These are phyloP conservation scores for Martes flavigula DNA, from an alignment of 2,797 vertebrate species.

Conservation along the genomic window DNA sequence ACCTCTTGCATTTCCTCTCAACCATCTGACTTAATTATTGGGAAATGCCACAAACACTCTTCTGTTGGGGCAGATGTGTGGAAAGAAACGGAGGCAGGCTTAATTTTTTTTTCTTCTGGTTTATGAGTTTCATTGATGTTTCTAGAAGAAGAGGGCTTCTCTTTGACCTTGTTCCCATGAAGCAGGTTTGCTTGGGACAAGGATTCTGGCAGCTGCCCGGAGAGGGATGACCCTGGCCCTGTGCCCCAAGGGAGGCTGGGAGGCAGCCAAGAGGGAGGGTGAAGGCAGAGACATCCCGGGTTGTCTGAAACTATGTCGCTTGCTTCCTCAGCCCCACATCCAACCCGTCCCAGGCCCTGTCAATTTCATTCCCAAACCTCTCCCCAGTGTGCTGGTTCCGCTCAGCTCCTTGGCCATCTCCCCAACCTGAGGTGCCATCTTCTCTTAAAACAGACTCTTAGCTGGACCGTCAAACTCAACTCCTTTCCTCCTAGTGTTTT, in stretches of 20 bases:
- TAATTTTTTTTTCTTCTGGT: conserved; percentile 40
- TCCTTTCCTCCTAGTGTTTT: too few relatives aligned
- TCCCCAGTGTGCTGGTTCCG: background rate
- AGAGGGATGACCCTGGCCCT: background rate
- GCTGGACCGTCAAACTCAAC: too few relatives aligned
- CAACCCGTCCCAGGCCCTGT: background rate
- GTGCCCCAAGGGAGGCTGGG: background rate
- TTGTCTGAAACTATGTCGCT: background rate
- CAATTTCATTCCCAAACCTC: background rate
- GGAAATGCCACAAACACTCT: background rate
- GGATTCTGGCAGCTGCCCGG: background rate
- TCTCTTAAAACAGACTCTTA: background rate
- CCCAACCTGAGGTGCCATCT: background rate
- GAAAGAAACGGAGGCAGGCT: background rate
- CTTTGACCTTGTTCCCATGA: too few relatives aligned
- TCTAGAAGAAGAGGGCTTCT: too few relatives aligned
- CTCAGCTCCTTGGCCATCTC: too few relatives aligned
- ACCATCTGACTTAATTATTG: background rate
- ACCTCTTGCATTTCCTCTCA: background rate
- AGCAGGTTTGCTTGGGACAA: too few relatives aligned
- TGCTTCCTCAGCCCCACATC: background rate
- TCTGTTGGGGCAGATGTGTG: background rate
- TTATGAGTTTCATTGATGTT: conserved; percentile 31
- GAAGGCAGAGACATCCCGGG: too few relatives aligned
- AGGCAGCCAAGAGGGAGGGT: background rate